Evolutionary conservation across 2,797 vertebrate genomes (phyloP), one percentile per base, ranked within the genome.

Genomic region (Pangasius larnaudii): DNA sequence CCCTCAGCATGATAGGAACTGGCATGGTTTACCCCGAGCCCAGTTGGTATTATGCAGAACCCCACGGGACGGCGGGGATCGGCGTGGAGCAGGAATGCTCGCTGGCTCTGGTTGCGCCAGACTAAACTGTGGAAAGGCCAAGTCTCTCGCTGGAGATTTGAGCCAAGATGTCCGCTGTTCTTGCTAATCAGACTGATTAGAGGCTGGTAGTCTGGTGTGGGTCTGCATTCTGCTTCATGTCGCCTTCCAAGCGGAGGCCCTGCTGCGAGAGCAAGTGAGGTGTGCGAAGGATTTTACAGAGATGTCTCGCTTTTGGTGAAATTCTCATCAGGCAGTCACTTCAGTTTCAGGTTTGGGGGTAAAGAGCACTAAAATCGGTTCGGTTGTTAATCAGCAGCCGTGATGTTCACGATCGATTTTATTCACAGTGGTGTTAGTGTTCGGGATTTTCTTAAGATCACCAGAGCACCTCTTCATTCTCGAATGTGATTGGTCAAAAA

Each of bases 181-280:
- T 88, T 89, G 81, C 92, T 95, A 95, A 95, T 94, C 94, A 95
- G 93, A 95, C 95, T 96, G 95, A 96, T 96, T 96, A 94, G 91
- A 71, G 91, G 89, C 90, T 92, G 91, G 87, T 89, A 16, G 56
- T 61, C 56, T 61, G 78, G 33, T 58, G 78, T 63, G 24, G 24
- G 59, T 65, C 39, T 27, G n/a, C 49, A 24, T 49, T 51, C 39
- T 75, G 72, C 72, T 75, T 75, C 74, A n/a, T 75, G 42, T 75
- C 27, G 74, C 27, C 74, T 75, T 75, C 27, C 5, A 18, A 5
- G 27, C 4, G 3, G 42, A 78, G 49, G 74, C 27, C 24, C 74
- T 77, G 74, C 51, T 16, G n/a, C 46, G 56, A 11, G 58, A 61
- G 36, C 27, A 2, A 30, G 22, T 3, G 59, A 82, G 78, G 65